These are phyloP conservation scores for Cladorhizidae sp. DNA, from an alignment of 37 sponge, comb jelly and placozoan species.

Conservation along the genomic window DNA sequence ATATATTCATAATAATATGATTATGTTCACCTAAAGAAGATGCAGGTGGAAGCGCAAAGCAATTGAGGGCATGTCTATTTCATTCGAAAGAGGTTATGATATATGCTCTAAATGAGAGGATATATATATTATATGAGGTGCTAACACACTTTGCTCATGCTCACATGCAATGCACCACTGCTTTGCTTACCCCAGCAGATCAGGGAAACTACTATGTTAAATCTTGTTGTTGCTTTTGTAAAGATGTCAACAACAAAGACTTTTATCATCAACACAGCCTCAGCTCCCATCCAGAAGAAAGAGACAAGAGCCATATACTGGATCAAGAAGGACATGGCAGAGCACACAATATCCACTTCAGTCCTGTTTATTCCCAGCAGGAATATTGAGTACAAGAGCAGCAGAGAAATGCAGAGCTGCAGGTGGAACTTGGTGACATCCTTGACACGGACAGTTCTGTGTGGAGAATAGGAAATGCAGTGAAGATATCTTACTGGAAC, in stretches of 20 bases:
- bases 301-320: slow-evolving; percentile 48
- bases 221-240: slow-evolving; percentile 8
- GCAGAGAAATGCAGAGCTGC: slow-evolving; percentile 50
- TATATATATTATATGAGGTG: too few relatives aligned
- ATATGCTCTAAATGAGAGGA: too few relatives aligned
- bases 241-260: slow-evolving; percentile 56
- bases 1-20: too few relatives aligned
- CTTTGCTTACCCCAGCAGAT: slow-evolving; percentile 61
- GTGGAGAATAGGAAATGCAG: too few relatives aligned
- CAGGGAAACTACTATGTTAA: slow-evolving; percentile 26
- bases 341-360: slow-evolving; percentile 32
- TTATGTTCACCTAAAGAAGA: too few relatives aligned
- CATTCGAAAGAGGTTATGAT: too few relatives aligned
- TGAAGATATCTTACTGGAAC: too few relatives aligned
- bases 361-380: slow-evolving; percentile 52
- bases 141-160: background rate
- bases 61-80: too few relatives aligned
- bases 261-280: slow-evolving; percentile 55
- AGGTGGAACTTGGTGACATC: slow-evolving; percentile 55
- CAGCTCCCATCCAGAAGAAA: slow-evolving; percentile 66
- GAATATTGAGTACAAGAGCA: slow-evolving; percentile 36
- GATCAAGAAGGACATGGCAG: slow-evolving; percentile 32
- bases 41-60: too few relatives aligned
- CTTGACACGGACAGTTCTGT: slow-evolving; percentile 39
- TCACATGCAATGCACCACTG: background rate